Base-by-base conservation (phyloP, 2,888 invertebrate species). In the Leptinotarsa tumamoca region DNA sequence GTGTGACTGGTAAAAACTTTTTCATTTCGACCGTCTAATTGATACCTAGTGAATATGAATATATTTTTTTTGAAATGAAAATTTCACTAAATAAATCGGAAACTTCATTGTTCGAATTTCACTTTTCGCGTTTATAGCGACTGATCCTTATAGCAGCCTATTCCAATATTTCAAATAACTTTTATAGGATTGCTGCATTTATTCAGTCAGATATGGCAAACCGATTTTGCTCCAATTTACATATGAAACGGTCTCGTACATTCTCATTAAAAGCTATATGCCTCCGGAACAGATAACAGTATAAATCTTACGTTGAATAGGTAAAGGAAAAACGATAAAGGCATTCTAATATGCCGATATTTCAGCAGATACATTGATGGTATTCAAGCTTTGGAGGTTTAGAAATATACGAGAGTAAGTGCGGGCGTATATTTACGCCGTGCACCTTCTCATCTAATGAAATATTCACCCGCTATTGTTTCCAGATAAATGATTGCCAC, bases 401-500 rank as follows among this genome's bases (percentile, higher is more conserved):
- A 67, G 67, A 72, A 67, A 66, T 70, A 70, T 70, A 70, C 52
- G 50, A 27, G 73, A 75, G 78, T 72, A 75, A 75, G 77, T 72
- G 79, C 79, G 79, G 78, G 77, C 76, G 78, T 76, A 79, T 82
- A 83, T 83, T 82, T 83, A 82, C 79, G 79, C 77, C 77, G 80
- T 72, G 78, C 81, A 82, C 80, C 83, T 80, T 81, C 81, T 81
- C 79, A 79, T 80, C 82, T 83, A 83, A 83, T 83, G 83, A 83
- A 83, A 83, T 83, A 83, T 83, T 83, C 82, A 82, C 82, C 78
- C 79, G 79, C 81, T 79, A 83, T 83, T 83, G 83, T 83, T 83
- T 81, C 78, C 83, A 80, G 82, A 81, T 83, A 83, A 83, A 83
- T 83, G 82, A 83, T 83, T 82, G 83, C 83, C 82, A 80, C 80